Conservation (phyloP, 2,888 invertebrate species). For the Endomychus coccineus region DNA sequence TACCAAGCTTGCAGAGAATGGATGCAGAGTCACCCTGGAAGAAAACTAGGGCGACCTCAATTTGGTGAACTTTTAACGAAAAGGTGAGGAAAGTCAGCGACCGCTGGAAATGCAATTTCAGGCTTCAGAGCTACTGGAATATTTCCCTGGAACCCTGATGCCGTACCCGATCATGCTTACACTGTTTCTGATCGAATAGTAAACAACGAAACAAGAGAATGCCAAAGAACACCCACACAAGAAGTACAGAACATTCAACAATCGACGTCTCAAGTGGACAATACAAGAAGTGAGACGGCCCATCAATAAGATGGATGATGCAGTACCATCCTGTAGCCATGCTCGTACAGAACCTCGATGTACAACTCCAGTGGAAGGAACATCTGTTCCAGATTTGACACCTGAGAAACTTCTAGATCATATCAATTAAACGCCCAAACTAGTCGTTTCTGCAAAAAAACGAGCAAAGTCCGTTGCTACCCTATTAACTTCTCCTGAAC, state of each 20-base stretch:
- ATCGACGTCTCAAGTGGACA: too few relatives aligned
- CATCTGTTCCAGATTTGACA: too few relatives aligned
- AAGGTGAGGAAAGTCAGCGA: conserved; percentile 17
- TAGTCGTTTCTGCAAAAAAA: too few relatives aligned
- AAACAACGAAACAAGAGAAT: conserved; percentile 10
- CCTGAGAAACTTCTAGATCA: too few relatives aligned
- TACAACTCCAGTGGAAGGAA: too few relatives aligned
- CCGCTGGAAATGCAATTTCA: conserved; percentile 17
- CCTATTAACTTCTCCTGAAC: too few relatives aligned
- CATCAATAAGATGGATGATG: too few relatives aligned
- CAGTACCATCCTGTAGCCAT: too few relatives aligned
- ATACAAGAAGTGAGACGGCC: too few relatives aligned
- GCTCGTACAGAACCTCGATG: too few relatives aligned
- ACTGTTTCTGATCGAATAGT: conserved; percentile 15
- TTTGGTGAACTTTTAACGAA: conserved; percentile 14
- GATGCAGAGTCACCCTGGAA: conserved; percentile 11
- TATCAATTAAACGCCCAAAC: too few relatives aligned
- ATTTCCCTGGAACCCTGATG: conserved; percentile 13
- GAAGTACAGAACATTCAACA: conserved; percentile 1
- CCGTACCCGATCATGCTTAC: conserved; percentile 16
- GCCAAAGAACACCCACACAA: conserved; percentile 6
- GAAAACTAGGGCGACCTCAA: conserved; percentile 13
- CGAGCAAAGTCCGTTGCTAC: too few relatives aligned
- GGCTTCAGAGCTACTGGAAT: conserved; percentile 16
- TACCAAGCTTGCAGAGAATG: conserved; percentile 13